Percentiles rank a stretch among this genome's conserved stretches.
Conservation (phyloP, 1,140 invertebrate species). For the Cotesia glomerata region DNA sequence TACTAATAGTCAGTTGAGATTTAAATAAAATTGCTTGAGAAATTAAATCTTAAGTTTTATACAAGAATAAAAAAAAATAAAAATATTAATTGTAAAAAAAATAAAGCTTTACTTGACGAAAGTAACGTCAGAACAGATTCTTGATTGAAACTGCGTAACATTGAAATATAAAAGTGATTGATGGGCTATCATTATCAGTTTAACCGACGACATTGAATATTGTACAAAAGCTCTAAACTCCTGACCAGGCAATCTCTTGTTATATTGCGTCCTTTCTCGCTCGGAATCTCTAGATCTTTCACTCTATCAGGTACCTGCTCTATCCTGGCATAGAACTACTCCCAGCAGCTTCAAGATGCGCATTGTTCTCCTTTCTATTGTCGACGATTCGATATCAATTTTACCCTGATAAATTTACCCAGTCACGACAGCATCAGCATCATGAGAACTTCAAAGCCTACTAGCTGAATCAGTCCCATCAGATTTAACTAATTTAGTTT, state of each 20-base stretch:
- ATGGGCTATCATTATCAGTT: conserved; percentile 17
- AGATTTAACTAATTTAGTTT: background rate
- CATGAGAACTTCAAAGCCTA: background rate
- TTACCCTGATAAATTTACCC: background rate
- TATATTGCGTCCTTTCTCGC: background rate
- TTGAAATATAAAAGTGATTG: conserved; percentile 9
- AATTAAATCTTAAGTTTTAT: no score
- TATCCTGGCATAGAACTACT: background rate
- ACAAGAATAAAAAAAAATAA: no score
- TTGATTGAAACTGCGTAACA: background rate
- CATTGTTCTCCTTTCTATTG: conserved; percentile 15
- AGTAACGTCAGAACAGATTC: background rate
- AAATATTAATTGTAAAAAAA: no score
- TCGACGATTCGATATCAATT: background rate
- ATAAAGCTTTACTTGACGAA: no score
- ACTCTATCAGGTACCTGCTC: background rate
- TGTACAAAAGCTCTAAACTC: background rate
- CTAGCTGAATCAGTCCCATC: background rate
- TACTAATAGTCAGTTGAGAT: no score
- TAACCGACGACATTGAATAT: background rate
- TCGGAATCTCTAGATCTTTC: background rate
- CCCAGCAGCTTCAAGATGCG: background rate
- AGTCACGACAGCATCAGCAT: conserved; percentile 5
- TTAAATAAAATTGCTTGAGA: no score
- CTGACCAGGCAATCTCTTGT: background rate